Evolutionary conservation across 2,888 invertebrate species (phyloP), one percentile per base, ranked within the genome.

Genomic region (Beris morrisii): DNA sequence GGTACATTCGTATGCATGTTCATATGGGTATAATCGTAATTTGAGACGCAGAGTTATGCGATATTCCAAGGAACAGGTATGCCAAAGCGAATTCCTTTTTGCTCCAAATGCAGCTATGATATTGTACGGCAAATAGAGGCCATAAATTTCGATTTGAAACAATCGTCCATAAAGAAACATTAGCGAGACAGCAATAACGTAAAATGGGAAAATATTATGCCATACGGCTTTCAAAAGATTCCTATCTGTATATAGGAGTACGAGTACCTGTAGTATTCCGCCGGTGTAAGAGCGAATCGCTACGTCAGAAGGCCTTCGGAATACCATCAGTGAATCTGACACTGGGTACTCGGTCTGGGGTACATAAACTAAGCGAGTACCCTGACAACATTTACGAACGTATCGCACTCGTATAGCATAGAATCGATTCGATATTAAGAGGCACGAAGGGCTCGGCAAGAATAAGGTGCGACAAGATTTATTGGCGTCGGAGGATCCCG

Each of bases 161-260:
- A 72, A 72, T 72, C 70, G 70, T 71, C 72, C 72, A 72, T 72
- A 72, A 72, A 72, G 72, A 72, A 72, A 72, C 72, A 72, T 72
- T 72, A 72, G 72, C 66, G 72, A 72, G 72, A 72, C 72, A 72
- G 72, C 72, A 72, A 72, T 72, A 72, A 72, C 70, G 70, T 72
- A 72, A 72, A 72, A 72, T 72, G 72, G 72, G 70, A 72, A 72
- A 72, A 72, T 72, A 72, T 72, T 71, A 72, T 72, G 71, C 70
- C 71, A 72, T 72, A 70, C 68, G 72, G 69, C 68, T 69, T 67
- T 70, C 66, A 61, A 59, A 72, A 65, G 72, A 72, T 72, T 68
- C 67, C 71, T 71, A 72, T 72, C 72, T 69, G 68, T 52, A 22
- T 30, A 56, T 64, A 66, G 58, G 48, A 56, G 64, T 45, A 46